These are phyloP conservation scores for Graptemys geographica DNA, from an alignment of 2,797 vertebrate genomes.

Conservation along the genomic window DNA sequence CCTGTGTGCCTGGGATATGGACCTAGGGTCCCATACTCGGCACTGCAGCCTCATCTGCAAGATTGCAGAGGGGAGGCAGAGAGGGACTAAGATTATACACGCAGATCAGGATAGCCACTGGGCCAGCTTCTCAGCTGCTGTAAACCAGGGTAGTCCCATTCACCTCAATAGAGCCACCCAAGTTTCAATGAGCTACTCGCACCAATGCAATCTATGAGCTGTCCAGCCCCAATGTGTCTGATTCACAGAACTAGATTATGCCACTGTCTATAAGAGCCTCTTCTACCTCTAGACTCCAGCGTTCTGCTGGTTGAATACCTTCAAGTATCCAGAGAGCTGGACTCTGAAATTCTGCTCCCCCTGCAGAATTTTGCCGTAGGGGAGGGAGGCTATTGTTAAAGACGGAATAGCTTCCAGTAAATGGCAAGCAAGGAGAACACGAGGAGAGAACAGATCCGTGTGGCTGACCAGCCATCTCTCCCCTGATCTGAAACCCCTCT, in stretches of 20 bases:
- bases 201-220: background rate
- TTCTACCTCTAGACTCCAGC: background rate
- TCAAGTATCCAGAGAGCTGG: background rate
- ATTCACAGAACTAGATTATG: background rate
- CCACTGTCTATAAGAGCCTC: background rate
- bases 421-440: background rate
- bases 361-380: background rate
- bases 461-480: background rate
- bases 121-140: background rate
- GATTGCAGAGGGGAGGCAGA: background rate
- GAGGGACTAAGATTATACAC: background rate
- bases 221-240: background rate
- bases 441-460: constrained; percentile 3
- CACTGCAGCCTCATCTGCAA: background rate
- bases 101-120: background rate
- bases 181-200: background rate
- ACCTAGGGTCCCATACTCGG: background rate
- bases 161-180: background rate
- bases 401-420: background rate
- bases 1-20: background rate
- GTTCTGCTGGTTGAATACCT: background rate
- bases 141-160: background rate
- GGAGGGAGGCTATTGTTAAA: background rate
- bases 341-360: background rate
- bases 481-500: background rate